These are phyloP conservation scores for Leucoma salicis DNA, from an alignment of 2,888 invertebrate genomes.

Conservation along the genomic window DNA sequence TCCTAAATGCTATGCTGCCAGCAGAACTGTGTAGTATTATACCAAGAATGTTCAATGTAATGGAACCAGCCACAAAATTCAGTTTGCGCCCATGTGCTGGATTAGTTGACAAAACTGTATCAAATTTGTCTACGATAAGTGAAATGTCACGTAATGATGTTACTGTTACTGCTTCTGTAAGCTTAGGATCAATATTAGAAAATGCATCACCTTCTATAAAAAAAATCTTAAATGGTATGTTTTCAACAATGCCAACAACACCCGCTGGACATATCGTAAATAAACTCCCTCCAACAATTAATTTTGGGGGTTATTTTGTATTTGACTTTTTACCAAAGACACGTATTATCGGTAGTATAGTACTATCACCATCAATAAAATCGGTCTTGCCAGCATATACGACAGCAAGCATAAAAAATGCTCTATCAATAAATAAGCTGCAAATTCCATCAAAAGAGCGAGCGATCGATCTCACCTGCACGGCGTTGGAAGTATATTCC, in stretches of 20 bases:
- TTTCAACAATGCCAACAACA: slow-evolving; percentile 13
- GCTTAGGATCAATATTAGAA: not conserved
- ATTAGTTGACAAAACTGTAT: slow-evolving; percentile 28
- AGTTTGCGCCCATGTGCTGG: slow-evolving; percentile 12
- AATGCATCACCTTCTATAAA: slow-evolving; percentile 21
- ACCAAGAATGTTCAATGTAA: slow-evolving; percentile 56
- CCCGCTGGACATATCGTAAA: not conserved
- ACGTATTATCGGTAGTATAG: slow-evolving; percentile 1
- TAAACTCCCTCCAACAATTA: not conserved
- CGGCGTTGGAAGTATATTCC: slow-evolving; percentile 35
- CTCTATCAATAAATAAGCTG: not conserved
- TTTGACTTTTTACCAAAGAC: slow-evolving; percentile 19
- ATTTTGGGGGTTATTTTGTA: slow-evolving; percentile 11
- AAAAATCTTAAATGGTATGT: slow-evolving; percentile 29
- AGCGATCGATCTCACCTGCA: slow-evolving; percentile 29
- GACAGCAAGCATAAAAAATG: not conserved
- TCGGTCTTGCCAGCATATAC: not conserved
- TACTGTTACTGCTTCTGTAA: not conserved
- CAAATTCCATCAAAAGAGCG: not conserved
- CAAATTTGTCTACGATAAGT: slow-evolving; percentile 41
- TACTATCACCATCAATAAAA: not conserved
- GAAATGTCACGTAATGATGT: slow-evolving; percentile 26
- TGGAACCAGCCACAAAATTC: slow-evolving; percentile 27
- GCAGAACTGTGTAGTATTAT: slow-evolving; percentile 67
- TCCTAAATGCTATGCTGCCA: slow-evolving; percentile 61